Evolutionary conservation across 2,888 invertebrate genomes (phyloP).

Genomic region (Clivina fossor): DNA sequence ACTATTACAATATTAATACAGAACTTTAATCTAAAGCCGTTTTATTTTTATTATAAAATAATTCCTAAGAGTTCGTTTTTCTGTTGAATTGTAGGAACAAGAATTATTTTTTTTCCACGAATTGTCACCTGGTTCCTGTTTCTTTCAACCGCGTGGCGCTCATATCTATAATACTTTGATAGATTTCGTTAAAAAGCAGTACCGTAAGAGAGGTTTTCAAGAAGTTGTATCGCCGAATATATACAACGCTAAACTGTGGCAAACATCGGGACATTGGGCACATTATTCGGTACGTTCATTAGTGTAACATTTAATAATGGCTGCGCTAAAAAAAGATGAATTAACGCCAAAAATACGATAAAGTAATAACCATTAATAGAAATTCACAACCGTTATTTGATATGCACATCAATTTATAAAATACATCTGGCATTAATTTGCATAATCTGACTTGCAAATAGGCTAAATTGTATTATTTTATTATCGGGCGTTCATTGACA

Average conservation of each 20-base stretch:
- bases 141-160: constrained; percentile 96
- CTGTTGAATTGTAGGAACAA: constrained; percentile 80
- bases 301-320: too few species aligned
- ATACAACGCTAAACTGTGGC: constrained; percentile 95
- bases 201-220: constrained; percentile 89
- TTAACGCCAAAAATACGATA: too few species aligned
- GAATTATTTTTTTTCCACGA: constrained; percentile 99
- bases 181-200: constrained; percentile 81
- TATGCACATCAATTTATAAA: too few species aligned
- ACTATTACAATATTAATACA: too few species aligned
- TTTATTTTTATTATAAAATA: constrained; percentile 11
- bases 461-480: too few species aligned
- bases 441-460: too few species aligned
- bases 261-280: constrained; percentile 97
- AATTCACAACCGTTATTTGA: too few species aligned
- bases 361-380: too few species aligned
- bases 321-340: too few species aligned
- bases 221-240: constrained; percentile 96
- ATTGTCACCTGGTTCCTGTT: constrained; percentile 96
- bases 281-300: constrained; percentile 85
- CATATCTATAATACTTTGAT: constrained; percentile 95
- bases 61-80: constrained; percentile 30
- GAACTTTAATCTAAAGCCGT: too few species aligned
- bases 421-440: too few species aligned
- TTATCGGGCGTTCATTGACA: too few species aligned